Percentiles rank a stretch among this genome's conserved stretches.
These are phyloP conservation scores for Piscicola geometra DNA, from an alignment of 2,888 invertebrate genomes.

Conservation along the genomic window DNA sequence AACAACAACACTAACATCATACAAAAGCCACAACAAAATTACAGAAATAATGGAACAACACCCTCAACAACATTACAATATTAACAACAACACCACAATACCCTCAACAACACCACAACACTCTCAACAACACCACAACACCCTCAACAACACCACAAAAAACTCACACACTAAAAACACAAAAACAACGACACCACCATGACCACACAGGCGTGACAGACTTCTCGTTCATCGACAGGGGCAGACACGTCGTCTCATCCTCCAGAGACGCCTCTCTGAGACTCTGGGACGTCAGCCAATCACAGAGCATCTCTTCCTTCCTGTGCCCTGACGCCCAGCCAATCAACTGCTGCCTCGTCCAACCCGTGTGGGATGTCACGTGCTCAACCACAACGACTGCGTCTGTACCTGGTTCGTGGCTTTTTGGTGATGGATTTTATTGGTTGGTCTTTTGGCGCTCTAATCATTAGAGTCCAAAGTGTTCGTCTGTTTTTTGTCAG, in stretches of 20 bases:
- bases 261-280: slow-evolving; percentile 69
- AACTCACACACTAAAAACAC: slow-evolving; percentile 60
- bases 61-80: too few relatives aligned
- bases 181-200: not conserved
- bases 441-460: not conserved
- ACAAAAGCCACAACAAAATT: too few relatives aligned
- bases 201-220: slow-evolving; percentile 61
- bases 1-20: too few relatives aligned
- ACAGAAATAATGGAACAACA: too few relatives aligned
- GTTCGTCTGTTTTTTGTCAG: too few relatives aligned
- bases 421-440: not conserved
- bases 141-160: slow-evolving; percentile 51
- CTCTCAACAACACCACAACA: slow-evolving; percentile 49
- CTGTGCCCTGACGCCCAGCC: not conserved
- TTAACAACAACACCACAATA: not conserved
- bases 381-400: not conserved
- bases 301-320: not conserved
- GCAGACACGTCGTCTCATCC: slow-evolving; percentile 67
- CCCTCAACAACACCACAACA: slow-evolving; percentile 61
- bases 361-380: not conserved
- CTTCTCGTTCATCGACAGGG: slow-evolving; percentile 65
- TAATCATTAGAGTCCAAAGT: slow-evolving; percentile 55
- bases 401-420: not conserved
- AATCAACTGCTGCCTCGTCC: slow-evolving; percentile 17
- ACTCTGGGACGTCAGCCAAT: slow-evolving; percentile 64